Evolutionary conservation across 2,797 vertebrate species (phyloP).

Genomic region (Coracias cyanogaster): DNA sequence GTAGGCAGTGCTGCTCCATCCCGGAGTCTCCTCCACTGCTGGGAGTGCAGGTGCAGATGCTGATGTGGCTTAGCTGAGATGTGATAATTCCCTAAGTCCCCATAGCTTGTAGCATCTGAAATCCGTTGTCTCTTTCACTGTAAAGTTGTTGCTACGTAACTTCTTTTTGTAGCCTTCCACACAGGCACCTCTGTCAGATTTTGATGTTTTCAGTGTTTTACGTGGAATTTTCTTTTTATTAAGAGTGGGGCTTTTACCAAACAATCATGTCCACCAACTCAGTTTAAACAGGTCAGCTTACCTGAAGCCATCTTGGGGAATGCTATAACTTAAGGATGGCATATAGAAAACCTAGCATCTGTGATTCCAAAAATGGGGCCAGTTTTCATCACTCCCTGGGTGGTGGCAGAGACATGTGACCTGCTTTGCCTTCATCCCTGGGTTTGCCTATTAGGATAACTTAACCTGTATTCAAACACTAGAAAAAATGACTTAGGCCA

Average conservation of each 20-base stretch:
- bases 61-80: background rate
- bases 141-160: background rate
- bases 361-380: background rate
- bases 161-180: background rate
- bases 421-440: background rate
- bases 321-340: background rate
- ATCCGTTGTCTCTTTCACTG: background rate
- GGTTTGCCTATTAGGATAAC: background rate
- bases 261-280: background rate
- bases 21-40: background rate
- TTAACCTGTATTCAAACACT: background rate
- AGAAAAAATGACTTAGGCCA: background rate
- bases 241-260: background rate
- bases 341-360: background rate
- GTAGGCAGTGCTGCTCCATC: background rate
- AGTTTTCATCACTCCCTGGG: background rate
- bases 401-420: background rate
- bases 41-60: background rate
- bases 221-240: background rate
- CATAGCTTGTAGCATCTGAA: background rate
- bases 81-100: background rate
- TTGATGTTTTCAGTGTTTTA: background rate
- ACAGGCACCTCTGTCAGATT: background rate
- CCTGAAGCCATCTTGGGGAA: background rate
- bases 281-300: background rate